Percentiles rank a stretch among this genome's conserved stretches.
Evolutionary conservation across 2,888 invertebrate species (phyloP).

Genomic region (Coleophora flavipennella): DNA sequence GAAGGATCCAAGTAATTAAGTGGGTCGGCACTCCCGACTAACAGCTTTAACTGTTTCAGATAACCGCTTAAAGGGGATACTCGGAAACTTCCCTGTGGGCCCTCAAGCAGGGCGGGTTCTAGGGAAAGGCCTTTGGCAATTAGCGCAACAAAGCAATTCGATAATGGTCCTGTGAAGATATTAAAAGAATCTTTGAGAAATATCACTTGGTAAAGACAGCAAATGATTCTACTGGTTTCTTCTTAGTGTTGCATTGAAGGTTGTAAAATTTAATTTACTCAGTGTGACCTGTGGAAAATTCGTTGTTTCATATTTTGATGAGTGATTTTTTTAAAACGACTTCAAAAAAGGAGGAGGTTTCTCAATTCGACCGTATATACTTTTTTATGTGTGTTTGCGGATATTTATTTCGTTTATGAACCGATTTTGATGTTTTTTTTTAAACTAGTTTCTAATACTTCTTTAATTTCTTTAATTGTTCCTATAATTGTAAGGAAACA

Average conservation of each 20-base stretch:
- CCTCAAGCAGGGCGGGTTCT: not conserved
- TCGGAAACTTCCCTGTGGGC: slow-evolving; percentile 18
- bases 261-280: not conserved
- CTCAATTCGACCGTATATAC: too few species aligned
- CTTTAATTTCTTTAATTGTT: too few species aligned
- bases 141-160: not conserved
- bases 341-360: too few species aligned
- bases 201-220: not conserved
- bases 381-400: too few species aligned
- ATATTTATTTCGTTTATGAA: too few species aligned
- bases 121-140: not conserved
- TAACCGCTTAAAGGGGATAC: slow-evolving; percentile 19
- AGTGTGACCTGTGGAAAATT: not conserved
- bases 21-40: slow-evolving; percentile 22
- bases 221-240: not conserved
- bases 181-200: not conserved
- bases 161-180: not conserved
- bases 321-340: too few species aligned
- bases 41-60: slow-evolving; percentile 31
- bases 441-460: too few species aligned
- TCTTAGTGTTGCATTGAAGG: not conserved
- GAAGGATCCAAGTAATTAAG: slow-evolving; percentile 34
- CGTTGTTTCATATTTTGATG: not conserved
- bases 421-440: too few species aligned
- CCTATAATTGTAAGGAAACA: too few species aligned